Evolutionary conservation across 2,888 invertebrate species (phyloP).

Genomic region (Pristionchus maxplancki): DNA sequence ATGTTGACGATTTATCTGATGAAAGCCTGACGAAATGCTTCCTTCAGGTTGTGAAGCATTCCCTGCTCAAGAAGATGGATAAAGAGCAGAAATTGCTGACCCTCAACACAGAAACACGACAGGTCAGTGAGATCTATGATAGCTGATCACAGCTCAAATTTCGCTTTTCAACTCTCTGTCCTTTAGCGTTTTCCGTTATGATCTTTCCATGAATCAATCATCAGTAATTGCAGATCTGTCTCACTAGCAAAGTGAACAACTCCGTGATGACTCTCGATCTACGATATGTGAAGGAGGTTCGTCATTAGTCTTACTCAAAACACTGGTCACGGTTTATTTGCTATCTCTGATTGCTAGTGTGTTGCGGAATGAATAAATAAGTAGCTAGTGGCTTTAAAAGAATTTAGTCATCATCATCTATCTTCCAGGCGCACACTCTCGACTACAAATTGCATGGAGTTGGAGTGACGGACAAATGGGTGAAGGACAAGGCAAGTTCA

Average conservation of each 20-base stretch:
- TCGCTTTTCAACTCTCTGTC: too few species aligned
- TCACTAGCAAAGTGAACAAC: background rate
- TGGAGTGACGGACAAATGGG: slow-evolving; percentile 76
- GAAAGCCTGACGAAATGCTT: background rate
- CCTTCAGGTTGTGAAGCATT: slow-evolving; percentile 71
- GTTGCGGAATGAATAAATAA: too few species aligned
- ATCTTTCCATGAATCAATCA: too few species aligned
- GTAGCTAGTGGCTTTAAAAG: too few species aligned
- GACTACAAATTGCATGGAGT: slow-evolving; percentile 71
- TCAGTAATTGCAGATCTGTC: slow-evolving; percentile 36
- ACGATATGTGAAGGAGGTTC: slow-evolving; percentile 69
- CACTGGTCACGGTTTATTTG: background rate
- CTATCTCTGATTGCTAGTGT: too few species aligned
- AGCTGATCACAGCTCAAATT: too few species aligned
- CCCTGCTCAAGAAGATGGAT: slow-evolving; percentile 75
- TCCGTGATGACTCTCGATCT: slow-evolving; percentile 68
- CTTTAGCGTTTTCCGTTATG: too few species aligned
- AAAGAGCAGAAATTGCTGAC: slow-evolving; percentile 68
- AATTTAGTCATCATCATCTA: background rate
- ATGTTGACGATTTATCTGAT: background rate
- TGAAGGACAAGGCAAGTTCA: slow-evolving; percentile 63
- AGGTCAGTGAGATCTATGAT: slow-evolving; percentile 51
- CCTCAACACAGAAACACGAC: slow-evolving; percentile 70
- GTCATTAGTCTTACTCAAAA: background rate
- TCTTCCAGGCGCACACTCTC: slow-evolving; percentile 70